phyloP scores from a whole-genome alignment of 2,797 vertebrate species.

The Octomys mimax region DNA sequence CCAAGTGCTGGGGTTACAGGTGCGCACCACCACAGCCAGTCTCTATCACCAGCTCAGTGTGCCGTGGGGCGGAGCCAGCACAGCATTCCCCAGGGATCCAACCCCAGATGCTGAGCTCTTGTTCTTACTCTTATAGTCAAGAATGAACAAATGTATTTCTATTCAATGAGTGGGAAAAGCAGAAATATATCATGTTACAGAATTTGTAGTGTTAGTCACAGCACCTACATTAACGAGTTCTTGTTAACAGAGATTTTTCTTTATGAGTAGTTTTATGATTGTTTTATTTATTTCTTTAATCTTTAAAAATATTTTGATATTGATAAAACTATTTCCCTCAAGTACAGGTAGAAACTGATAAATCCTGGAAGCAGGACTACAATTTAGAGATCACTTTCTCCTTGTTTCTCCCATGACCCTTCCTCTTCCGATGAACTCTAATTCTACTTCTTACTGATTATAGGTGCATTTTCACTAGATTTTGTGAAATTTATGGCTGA shows the following conservation, averaged over 20 bases:
- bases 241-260: neutral
- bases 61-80: too few relatives aligned
- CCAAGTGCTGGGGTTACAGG: too few relatives aligned
- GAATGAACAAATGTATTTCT: neutral
- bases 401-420: neutral
- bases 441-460: neutral
- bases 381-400: neutral
- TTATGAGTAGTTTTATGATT: neutral
- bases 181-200: neutral
- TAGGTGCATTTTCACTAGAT: neutral
- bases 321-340: neutral
- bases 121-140: neutral
- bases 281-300: neutral
- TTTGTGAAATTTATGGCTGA: neutral
- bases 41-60: too few relatives aligned
- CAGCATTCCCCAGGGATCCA: too few relatives aligned
- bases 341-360: neutral
- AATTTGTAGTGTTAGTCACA: neutral
- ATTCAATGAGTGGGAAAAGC: neutral
- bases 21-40: too few relatives aligned
- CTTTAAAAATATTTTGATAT: conserved; percentile 8
- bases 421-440: neutral
- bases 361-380: neutral
- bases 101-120: too few relatives aligned
- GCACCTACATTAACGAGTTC: neutral